These are phyloP conservation scores for Osmerus eperlanus DNA, from an alignment of 2,113 vertebrate species.

Conservation along the genomic window DNA sequence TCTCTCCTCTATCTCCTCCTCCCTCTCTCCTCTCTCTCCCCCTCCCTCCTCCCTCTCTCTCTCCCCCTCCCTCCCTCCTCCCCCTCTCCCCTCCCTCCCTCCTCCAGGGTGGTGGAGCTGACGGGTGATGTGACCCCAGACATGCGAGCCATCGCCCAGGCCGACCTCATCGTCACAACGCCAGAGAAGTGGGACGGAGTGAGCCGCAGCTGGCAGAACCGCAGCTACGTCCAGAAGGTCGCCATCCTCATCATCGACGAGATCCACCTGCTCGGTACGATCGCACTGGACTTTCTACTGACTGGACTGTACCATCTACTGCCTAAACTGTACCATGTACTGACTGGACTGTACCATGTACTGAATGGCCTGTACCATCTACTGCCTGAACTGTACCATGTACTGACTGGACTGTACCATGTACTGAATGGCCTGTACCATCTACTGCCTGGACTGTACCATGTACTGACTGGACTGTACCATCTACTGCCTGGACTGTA, in stretches of 20 bases:
- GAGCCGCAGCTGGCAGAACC: slow-evolving; percentile 98
- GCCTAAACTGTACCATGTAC: no score
- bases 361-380: no score
- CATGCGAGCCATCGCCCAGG: slow-evolving; percentile 89
- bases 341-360: not conserved
- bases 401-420: not conserved
- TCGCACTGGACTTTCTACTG: not conserved
- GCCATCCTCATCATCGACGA: slow-evolving; percentile 97
- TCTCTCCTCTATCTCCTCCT: no score
- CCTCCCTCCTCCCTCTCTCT: not conserved
- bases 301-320: no score
- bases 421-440: no score
- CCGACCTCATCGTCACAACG: slow-evolving; percentile 96
- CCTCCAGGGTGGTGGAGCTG: slow-evolving; percentile 88
- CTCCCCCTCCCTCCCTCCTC: not conserved
- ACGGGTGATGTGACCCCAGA: slow-evolving; percentile 97
- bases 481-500: not conserved
- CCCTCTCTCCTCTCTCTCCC: no score
- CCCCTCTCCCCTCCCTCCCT: not conserved
- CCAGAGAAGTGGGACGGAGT: slow-evolving; percentile 98
- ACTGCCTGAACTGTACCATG: not conserved
- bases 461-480: no score
- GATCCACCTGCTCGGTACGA: slow-evolving; percentile 90
- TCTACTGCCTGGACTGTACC: no score
- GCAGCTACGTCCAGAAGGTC: slow-evolving; percentile 95